Base-by-base conservation (phyloP, 2,113 vertebrate genomes). In the Cephalophus harveyi region DNA sequence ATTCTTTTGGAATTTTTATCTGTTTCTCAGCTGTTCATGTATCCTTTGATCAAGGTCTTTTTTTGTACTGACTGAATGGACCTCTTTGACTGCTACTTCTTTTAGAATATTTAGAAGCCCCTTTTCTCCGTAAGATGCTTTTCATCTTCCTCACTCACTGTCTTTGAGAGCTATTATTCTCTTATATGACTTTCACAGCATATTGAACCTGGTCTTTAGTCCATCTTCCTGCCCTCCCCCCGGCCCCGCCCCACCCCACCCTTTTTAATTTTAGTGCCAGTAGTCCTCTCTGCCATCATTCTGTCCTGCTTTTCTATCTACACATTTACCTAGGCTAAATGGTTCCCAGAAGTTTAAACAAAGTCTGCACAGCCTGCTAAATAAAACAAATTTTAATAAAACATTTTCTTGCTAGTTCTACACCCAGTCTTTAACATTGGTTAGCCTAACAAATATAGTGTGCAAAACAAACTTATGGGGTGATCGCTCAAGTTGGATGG, bases 11-110 rank as follows among this genome's bases (percentile, higher is more conserved):
- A 87, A 79, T 8, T n/a, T 43, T 79, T 74, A 13, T 82, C 60
- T 67, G 43, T 79, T 96, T 83, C 40, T 93, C 21, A 19, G 33
- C 55, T 94, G 17, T 81, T 97, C 36, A 46, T 19, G 36, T 67
- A 89, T 43, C 12, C 67, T 93, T 94, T 91, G 67, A 76, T 91
- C 55, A 79, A 74, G 40, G 86, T 62, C 91, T 52, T 81, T 93
- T 0, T 92, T 84, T 50, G 3, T n/a, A 14, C 48, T 82, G 50
- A 59, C 86, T 43, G 55, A 60, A 64, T 16, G 48, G 11, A 86
- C 17, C 43, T 96, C 55, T 74, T 28, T 74, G 50, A 50, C n/a
- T 85, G 19, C 3, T 59, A 27, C 50, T 82, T 33, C 84, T 89
- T 87, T 82, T 33, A 54, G 16, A 33, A 11, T 76, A 74, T 92